Percentiles rank a stretch among this genome's conserved stretches.
phyloP scores from a whole-genome alignment of 1,140 invertebrate genomes.

The Thaumetopoea pityocampa region DNA sequence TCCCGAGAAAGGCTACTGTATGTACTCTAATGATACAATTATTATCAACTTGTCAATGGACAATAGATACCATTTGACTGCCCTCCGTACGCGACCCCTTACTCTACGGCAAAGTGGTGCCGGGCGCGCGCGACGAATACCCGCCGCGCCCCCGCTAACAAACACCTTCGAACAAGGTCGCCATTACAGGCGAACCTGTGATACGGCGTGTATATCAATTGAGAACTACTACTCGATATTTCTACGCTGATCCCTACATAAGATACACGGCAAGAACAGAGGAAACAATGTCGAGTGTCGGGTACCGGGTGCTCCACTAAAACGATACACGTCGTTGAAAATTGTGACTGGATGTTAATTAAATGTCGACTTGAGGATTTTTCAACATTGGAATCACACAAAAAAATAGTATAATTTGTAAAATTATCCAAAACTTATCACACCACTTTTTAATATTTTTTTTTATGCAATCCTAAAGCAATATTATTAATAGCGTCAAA shows the following conservation, averaged over 20 bases:
- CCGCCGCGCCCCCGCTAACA: slow-evolving; percentile 43
- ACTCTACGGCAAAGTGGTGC: slow-evolving; percentile 70
- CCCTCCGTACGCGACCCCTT: slow-evolving; percentile 63
- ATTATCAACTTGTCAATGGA: slow-evolving; percentile 74
- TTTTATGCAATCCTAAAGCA: slow-evolving; percentile 73
- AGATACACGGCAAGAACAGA: slow-evolving; percentile 73
- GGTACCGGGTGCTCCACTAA: no score
- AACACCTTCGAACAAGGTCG: slow-evolving; percentile 63
- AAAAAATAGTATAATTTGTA: slow-evolving; percentile 76
- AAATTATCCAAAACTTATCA: slow-evolving; percentile 76
- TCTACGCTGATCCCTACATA: slow-evolving; percentile 67
- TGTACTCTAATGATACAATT: slow-evolving; percentile 76
- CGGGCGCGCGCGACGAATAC: slow-evolving; percentile 46
- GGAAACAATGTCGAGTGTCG: slow-evolving; percentile 66
- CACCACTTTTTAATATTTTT: slow-evolving; percentile 72
- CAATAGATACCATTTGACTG: slow-evolving; percentile 73
- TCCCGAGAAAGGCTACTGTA: slow-evolving; percentile 73
- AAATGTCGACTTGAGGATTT: slow-evolving; percentile 52
- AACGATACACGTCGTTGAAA: slow-evolving; percentile 5
- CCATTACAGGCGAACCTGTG: slow-evolving; percentile 58
- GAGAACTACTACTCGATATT: slow-evolving; percentile 65
- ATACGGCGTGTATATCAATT: slow-evolving; percentile 69
- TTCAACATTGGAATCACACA: slow-evolving; percentile 69
- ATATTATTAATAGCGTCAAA: slow-evolving; percentile 72
- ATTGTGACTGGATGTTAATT: slow-evolving; percentile 9